Evolutionary conservation across 2,113 vertebrate genomes (phyloP).

Genomic region (Fregata magnificens): DNA sequence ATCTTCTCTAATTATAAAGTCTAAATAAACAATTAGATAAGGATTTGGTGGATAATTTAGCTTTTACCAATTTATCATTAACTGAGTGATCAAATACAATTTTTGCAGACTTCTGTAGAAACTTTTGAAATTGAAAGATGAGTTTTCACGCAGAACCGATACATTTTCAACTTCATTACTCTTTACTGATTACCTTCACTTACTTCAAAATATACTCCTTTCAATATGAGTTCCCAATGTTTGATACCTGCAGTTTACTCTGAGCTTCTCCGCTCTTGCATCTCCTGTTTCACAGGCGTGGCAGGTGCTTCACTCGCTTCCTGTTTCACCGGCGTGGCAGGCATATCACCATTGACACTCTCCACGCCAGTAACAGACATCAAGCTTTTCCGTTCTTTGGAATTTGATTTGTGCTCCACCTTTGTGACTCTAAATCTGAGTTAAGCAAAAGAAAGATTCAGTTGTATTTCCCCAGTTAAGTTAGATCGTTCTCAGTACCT

Average conservation of each 20-base stretch:
- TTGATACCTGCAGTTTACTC: slow-evolving; percentile 70
- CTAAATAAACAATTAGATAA: background rate
- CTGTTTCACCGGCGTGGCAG: slow-evolving; percentile 62
- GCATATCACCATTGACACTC: slow-evolving; percentile 77
- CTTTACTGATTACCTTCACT: background rate
- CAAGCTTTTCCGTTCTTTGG: slow-evolving; percentile 82
- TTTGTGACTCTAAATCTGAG: slow-evolving; percentile 93
- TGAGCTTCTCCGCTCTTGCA: slow-evolving; percentile 48
- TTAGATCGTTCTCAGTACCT: background rate
- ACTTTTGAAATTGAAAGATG: background rate
- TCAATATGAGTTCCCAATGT: background rate
- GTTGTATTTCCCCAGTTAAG: background rate
- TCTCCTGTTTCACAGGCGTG: slow-evolving; percentile 60
- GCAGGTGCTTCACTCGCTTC: slow-evolving; percentile 53
- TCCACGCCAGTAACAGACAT: slow-evolving; percentile 65
- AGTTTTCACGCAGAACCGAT: background rate
- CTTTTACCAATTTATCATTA: background rate
- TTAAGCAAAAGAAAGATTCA: background rate
- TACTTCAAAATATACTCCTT: background rate
- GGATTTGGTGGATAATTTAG: background rate
- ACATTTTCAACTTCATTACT: background rate
- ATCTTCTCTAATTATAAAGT: background rate
- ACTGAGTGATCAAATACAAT: background rate
- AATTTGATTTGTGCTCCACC: slow-evolving; percentile 81
- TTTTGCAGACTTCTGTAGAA: background rate